Percentiles rank a stretch among this genome's conserved stretches.
Conservation (phyloP, 1,140 invertebrate genomes). For the Aphis gossypii region DNA sequence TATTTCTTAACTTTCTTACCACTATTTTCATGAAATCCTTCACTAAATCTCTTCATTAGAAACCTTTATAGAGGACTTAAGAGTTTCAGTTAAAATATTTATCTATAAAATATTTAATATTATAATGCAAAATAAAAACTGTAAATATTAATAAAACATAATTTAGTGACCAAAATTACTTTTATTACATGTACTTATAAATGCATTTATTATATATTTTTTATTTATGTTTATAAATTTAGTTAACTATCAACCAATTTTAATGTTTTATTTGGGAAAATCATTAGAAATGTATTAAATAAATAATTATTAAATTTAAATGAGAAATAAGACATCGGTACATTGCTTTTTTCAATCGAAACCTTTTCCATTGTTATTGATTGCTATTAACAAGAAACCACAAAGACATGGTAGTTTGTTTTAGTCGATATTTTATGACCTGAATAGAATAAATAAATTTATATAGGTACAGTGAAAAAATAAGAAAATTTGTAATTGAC, state of each 20-base stretch:
- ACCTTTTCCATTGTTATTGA: conserved; percentile 40
- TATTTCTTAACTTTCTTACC: background rate
- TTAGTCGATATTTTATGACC: conserved; percentile 41
- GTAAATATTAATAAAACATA: background rate
- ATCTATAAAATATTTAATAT: background rate
- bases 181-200: background rate
- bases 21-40: background rate
- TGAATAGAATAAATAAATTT: conserved; percentile 3
- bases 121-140: background rate
- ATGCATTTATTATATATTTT: background rate
- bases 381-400: conserved; percentile 23
- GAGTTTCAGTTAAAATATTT: background rate
- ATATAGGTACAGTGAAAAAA: background rate
- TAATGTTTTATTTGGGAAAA: background rate
- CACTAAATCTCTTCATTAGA: background rate
- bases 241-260: background rate
- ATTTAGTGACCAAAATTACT: background rate
- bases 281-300: background rate
- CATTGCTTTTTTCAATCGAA: background rate
- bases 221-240: background rate
- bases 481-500: background rate
- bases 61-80: background rate
- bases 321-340: background rate
- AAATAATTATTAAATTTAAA: background rate
- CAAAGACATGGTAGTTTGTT: background rate